These are phyloP conservation scores for Meteorus colon DNA, from an alignment of 2,888 invertebrate species.

Conservation along the genomic window DNA sequence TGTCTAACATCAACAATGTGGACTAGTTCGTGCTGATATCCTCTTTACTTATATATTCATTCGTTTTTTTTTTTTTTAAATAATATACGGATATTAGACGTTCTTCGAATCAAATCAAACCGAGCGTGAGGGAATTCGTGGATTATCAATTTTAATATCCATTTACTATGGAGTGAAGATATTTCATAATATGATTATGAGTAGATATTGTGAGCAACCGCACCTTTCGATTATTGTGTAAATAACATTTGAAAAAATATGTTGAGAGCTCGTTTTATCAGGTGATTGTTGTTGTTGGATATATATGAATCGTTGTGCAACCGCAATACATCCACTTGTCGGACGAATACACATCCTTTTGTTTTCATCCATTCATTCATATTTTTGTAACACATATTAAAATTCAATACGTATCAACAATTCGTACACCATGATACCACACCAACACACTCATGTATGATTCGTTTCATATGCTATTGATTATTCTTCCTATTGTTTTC, in stretches of 20 bases:
- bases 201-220: not conserved
- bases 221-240: not conserved
- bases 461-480: not conserved
- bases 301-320: not conserved
- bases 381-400: not conserved
- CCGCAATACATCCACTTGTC: not conserved
- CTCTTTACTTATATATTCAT: conserved; percentile 11
- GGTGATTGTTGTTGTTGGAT: not conserved
- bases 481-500: not conserved
- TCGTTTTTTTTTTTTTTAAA: not conserved
- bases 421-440: not conserved
- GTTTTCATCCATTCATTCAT: not conserved
- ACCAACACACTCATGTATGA: not conserved
- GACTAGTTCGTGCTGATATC: conserved; percentile 21
- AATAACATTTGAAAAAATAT: not conserved
- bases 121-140: not conserved
- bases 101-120: not conserved
- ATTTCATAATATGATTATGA: not conserved
- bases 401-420: not conserved
- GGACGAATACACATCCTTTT: not conserved
- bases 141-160: not conserved
- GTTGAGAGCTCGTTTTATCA: not conserved
- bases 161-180: not conserved
- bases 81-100: not conserved
- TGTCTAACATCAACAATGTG: conserved; percentile 15